Evolutionary conservation across 2,113 vertebrate genomes (phyloP), one percentile per base, ranked within the genome.

Genomic region (Clarias gariepinus): DNA sequence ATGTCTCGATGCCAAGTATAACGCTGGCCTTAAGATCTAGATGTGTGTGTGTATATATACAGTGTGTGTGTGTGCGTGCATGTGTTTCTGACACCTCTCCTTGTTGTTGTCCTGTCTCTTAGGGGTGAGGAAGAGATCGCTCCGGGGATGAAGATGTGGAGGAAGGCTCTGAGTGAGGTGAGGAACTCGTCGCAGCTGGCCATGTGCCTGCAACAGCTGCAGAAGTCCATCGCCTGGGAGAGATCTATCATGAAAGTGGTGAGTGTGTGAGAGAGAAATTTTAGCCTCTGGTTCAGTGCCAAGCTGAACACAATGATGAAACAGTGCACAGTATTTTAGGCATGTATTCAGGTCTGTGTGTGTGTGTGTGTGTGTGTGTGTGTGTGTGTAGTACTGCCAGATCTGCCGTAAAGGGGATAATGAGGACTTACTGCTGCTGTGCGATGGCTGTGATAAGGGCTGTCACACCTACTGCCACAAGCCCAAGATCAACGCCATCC

Each of bases 191-290:
- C 98, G 73, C 98, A 99, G 95, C 94, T 99, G 92, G 97, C 98
- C 91, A 97, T 99, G 94, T 99, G 98, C 90, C 95, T 99, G 93
- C 98, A 99, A 95, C 98, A 99, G 88, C 95, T 99, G 90, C 98
- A 99, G 96, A 99, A 98, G 95, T 97, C 98, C 85, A 99, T 99
- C 91, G 98, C 98, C 85, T 99, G 98, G 98, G 98, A 99, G 94
- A 96, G 98, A 93, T 99, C 98, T 88, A 99, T 99, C 95, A 99
- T 99, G 98, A 99, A 99, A 98, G 98, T 99, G 96, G 98, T 99
- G 93, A 96, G 98, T 64, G 47, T 74, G 33, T 73, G 97, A 95
- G 88, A 4, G 7, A 21, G 47, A 80, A 33, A 36, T 81, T 33
- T 81, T 1, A 18, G 25, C 16, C 47, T 55, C 13, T 6, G 78